Evolutionary conservation across 2,888 invertebrate genomes (phyloP).

Genomic region (Slavum lentiscoides): DNA sequence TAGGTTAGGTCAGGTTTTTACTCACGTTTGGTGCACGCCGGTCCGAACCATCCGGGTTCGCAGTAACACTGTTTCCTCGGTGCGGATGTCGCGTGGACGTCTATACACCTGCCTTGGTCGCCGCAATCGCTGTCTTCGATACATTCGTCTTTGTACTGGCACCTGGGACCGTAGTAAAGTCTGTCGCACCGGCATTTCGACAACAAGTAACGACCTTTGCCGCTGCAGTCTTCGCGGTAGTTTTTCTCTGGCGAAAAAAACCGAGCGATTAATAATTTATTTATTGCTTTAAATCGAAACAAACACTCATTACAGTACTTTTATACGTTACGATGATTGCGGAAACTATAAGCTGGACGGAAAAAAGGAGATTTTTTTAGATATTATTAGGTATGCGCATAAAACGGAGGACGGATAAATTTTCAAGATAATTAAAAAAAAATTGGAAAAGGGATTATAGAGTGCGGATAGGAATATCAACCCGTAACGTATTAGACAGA

Average conservation of each 20-base stretch:
- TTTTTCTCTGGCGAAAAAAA: constrained; percentile 65
- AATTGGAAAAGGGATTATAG: too few relatives aligned
- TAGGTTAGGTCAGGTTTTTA: constrained; percentile 52
- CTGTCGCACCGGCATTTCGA: constrained; percentile 81
- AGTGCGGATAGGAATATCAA: too few relatives aligned
- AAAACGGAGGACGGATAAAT: too few relatives aligned
- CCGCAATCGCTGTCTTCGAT: constrained; percentile 83
- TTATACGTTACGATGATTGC: too few relatives aligned
- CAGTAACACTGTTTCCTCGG: constrained; percentile 89
- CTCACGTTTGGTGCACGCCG: constrained; percentile 81
- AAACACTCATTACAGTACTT: too few relatives aligned
- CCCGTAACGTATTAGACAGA: too few relatives aligned
- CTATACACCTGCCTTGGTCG: constrained; percentile 80
- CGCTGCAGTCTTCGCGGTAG: constrained; percentile 82
- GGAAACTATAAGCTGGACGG: too few relatives aligned
- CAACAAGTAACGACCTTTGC: constrained; percentile 78
- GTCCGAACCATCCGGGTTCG: constrained; percentile 84
- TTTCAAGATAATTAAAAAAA: too few relatives aligned
- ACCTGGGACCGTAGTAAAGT: constrained; percentile 78
- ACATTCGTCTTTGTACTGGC: constrained; percentile 90
- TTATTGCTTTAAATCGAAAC: too few relatives aligned
- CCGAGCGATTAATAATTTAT: too few relatives aligned
- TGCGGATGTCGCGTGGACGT: constrained; percentile 76
- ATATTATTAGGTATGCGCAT: too few relatives aligned
- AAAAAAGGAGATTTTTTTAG: too few relatives aligned